phyloP scores from a whole-genome alignment of 2,888 invertebrate genomes.

The Thysanoteuthis rhombus region DNA sequence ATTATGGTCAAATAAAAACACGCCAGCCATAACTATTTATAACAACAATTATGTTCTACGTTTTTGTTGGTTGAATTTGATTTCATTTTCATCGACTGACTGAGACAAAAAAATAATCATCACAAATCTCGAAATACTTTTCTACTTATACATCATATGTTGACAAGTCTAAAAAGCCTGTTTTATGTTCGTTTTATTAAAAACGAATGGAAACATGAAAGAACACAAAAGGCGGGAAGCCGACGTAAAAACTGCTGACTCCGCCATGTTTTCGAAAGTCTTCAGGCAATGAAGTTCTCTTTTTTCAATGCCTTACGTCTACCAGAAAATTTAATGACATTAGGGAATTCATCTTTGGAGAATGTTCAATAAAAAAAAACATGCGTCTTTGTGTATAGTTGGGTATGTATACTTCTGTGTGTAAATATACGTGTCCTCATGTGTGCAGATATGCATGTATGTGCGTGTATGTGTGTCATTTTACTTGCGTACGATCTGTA shows the following conservation, averaged over 20 bases:
- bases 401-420: too few relatives aligned
- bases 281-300: neutral
- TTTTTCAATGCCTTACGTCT: neutral
- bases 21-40: neutral
- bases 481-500: too few relatives aligned
- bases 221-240: neutral
- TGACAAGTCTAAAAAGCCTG: neutral
- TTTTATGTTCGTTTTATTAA: neutral
- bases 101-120: neutral
- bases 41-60: neutral
- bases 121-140: neutral
- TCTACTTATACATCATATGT: neutral
- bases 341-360: neutral
- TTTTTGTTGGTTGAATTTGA: neutral
- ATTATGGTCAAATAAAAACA: neutral
- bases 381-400: too few relatives aligned
- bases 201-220: neutral
- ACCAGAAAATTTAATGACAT: neutral
- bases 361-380: too few relatives aligned
- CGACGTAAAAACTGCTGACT: neutral
- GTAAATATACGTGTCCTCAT: too few relatives aligned
- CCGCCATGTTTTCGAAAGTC: neutral
- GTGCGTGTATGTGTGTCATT: too few relatives aligned
- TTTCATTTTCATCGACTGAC: neutral
- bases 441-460: too few relatives aligned